Base-by-base conservation (phyloP, 1,140 invertebrate genomes). In the Atta colombica region DNA sequence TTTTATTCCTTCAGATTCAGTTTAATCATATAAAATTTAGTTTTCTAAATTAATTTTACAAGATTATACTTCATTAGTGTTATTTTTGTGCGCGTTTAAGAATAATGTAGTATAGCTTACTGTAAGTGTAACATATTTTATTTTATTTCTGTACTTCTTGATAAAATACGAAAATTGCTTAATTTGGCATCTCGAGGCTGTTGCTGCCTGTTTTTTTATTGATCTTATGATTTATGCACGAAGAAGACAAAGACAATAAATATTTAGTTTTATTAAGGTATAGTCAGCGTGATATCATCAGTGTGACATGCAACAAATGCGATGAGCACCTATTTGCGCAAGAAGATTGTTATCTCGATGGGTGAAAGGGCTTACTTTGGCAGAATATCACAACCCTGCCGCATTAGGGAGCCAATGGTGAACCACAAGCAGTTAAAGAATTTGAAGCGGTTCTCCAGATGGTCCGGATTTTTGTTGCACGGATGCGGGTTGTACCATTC, bases 361-460 rank as follows among this genome's bases (percentile, higher is more conserved):
- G 55, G 25, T 65, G 31, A 74, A 84, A 90, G 72, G 84, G 95
- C 97, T 97, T 97, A 98, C 98, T 98, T 98, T 94, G 98, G 98
- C 93, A 98, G 95, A 95, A 98, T 98, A 95, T 98, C 98, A 96
- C 97, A 98, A 91, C 98, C 98, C 96, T 98, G 98, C 94, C 98
- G 98, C 98, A 99, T 98, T 87, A 99, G 96, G 18, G 98, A 98
- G 87, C 98, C 98, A 92, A 99, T 98, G 74, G 98, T 98, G 96
- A 99, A 99, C 98, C 98, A 99, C 95, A 99, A 97, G 95, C 98
- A 98, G 96, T 99, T 99, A 91, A 98, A 96, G 58, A 99, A 96
- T 66, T 98, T 98, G 95, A 99, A 99, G 94, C 98, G 98, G 95
- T 99, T 99, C 95, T 98, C 98, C 94, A 97, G 96, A 89, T 97